Percentiles rank a stretch among this genome's conserved stretches.
Conservation (phyloP, 2,113 vertebrate species). For the Phainopepla nitens region DNA sequence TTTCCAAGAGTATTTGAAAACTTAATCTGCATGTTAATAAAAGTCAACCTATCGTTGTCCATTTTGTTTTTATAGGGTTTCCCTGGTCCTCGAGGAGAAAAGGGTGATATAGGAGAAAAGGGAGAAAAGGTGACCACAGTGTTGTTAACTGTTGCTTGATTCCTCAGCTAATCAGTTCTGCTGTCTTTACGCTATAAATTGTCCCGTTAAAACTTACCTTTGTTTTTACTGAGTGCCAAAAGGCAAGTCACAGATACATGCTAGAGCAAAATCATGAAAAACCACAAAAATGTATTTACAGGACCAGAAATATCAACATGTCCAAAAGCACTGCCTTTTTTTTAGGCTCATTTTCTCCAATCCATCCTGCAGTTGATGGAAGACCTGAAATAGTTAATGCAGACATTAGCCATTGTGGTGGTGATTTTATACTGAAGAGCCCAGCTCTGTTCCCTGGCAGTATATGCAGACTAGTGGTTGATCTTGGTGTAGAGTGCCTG, state of each 20-base stretch:
- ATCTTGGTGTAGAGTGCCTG: background rate
- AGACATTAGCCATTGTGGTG: background rate
- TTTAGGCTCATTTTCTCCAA: background rate
- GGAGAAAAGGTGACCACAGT: slow-evolving; percentile 94
- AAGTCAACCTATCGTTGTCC: slow-evolving; percentile 59
- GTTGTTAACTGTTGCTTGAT: slow-evolving; percentile 47
- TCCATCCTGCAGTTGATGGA: background rate
- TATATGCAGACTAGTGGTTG: background rate
- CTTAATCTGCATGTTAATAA: background rate
- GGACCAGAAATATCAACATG: background rate
- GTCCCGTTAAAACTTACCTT: background rate
- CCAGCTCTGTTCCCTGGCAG: background rate
- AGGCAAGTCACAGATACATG: background rate
- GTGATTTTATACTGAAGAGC: background rate
- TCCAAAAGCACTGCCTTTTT: background rate
- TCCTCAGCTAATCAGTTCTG: slow-evolving; percentile 32
- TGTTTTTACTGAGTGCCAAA: slow-evolving; percentile 68
- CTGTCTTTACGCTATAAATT: background rate
- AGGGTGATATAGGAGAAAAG: slow-evolving; percentile 95
- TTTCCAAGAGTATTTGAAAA: slow-evolving; percentile 5
- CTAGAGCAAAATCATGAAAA: background rate
- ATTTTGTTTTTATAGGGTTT: slow-evolving; percentile 90
- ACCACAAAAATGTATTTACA: background rate
- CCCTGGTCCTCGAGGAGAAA: slow-evolving; percentile 94
- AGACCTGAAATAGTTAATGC: background rate